phyloP scores from a whole-genome alignment of 1,140 invertebrate species.

The Drosophila leontia region DNA sequence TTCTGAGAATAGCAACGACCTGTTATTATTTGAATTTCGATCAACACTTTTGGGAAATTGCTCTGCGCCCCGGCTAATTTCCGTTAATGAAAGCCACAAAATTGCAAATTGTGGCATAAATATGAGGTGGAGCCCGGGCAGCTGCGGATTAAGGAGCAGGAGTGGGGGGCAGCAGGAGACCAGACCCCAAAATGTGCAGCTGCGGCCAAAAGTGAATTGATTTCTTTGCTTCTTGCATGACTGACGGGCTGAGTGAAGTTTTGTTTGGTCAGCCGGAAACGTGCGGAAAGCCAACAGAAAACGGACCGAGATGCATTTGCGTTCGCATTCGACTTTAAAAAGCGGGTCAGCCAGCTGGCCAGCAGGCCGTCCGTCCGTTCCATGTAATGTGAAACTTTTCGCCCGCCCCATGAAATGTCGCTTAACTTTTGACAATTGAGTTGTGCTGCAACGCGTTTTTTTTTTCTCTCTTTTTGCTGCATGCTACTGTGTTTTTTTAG shows the following conservation, averaged over 20 bases:
- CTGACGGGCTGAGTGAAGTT: constrained; percentile 63
- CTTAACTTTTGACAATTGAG: constrained; percentile 73
- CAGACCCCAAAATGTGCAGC: constrained; percentile 56
- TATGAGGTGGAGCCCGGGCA: constrained; percentile 34
- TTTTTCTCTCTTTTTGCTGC: constrained; percentile 3
- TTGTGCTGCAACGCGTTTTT: constrained; percentile 47
- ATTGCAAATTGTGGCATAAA: constrained; percentile 71
- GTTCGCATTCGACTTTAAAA: constrained; percentile 62
- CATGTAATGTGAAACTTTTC: constrained; percentile 63
- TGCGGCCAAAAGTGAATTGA: constrained; percentile 67
- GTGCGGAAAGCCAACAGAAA: constrained; percentile 41
- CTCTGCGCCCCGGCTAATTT: constrained; percentile 57
- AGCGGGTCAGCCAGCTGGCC: constrained; percentile 62
- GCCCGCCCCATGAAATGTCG: constrained; percentile 31
- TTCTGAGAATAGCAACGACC: neutral
- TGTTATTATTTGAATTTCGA: constrained; percentile 5
- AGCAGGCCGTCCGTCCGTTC: neutral
- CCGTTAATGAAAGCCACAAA: constrained; percentile 74
- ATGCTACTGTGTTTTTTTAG: constrained; percentile 19
- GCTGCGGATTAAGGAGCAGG: constrained; percentile 14
- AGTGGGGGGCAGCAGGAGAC: neutral
- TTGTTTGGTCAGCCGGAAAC: constrained; percentile 75
- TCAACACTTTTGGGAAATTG: constrained; percentile 10
- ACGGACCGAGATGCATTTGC: constrained; percentile 53
- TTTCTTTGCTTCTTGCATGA: constrained; percentile 67